These are phyloP conservation scores for Saccostrea cuccullata DNA, from an alignment of 1,140 invertebrate genomes.

Conservation along the genomic window DNA sequence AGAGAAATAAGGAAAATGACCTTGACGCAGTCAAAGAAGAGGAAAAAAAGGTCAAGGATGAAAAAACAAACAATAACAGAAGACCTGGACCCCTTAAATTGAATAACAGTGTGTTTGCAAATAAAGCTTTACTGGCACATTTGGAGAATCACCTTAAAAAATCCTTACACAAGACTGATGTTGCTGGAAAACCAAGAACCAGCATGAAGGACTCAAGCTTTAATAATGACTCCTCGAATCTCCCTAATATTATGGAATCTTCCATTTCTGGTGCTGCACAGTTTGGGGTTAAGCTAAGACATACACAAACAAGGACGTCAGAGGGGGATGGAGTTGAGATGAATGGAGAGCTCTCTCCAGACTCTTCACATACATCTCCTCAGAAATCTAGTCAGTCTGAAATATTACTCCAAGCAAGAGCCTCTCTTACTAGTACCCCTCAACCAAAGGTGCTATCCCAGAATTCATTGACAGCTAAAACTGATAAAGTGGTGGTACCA, in stretches of 20 bases:
- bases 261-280: conserved; percentile 22
- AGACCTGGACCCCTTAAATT: background rate
- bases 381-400: background rate
- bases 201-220: conserved; percentile 25
- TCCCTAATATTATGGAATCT: background rate
- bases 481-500: no score
- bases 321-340: background rate
- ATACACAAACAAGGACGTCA: background rate
- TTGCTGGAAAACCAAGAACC: conserved; percentile 39
- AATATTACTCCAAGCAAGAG: background rate
- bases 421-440: background rate
- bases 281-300: conserved; percentile 15
- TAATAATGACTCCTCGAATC: background rate
- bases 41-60: conserved; percentile 43
- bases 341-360: background rate
- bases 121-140: conserved; percentile 67
- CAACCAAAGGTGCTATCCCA: background rate
- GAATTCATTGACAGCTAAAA: conserved; percentile 5
- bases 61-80: conserved; percentile 23
- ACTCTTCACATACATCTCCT: background rate
- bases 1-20: conserved; percentile 48
- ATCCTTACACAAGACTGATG: conserved; percentile 52
- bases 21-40: conserved; percentile 51
- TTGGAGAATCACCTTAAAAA: conserved; percentile 69
- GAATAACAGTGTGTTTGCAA: conserved; percentile 66